Percentiles rank a stretch among this genome's conserved stretches.
These are phyloP conservation scores for Vulpes lagopus DNA, from an alignment of 2,113 vertebrate genomes.

Conservation along the genomic window DNA sequence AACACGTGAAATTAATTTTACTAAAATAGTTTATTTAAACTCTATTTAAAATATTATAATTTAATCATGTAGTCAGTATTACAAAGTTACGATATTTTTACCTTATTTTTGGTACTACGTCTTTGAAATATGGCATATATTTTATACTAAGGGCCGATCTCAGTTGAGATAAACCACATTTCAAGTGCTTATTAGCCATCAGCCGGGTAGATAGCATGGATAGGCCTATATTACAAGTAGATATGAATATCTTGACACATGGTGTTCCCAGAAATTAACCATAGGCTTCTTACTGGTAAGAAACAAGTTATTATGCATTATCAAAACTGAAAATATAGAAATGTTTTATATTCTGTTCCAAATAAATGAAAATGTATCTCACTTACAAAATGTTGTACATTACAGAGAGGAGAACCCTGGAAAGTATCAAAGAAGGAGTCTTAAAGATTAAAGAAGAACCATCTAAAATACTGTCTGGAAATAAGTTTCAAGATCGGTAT, in stretches of 20 bases:
- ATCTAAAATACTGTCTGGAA: constrained; percentile 94
- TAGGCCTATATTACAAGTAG: neutral
- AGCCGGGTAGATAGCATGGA: neutral
- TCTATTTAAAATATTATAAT: neutral
- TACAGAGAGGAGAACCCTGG: constrained; percentile 84
- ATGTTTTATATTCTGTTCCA: constrained; percentile 41
- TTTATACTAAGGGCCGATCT: neutral
- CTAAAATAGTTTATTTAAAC: neutral
- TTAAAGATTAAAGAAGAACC: constrained; percentile 95
- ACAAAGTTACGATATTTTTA: neutral
- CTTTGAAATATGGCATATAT: neutral
- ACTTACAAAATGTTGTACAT: constrained; percentile 60
- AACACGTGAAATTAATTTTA: neutral
- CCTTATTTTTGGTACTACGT: neutral
- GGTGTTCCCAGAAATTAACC: neutral
- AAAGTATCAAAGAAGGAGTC: constrained; percentile 87
- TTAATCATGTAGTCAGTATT: neutral
- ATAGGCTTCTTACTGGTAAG: neutral
- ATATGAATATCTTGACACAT: neutral
- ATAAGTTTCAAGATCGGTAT: constrained; percentile 97
- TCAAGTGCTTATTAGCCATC: neutral
- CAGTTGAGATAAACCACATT: neutral
- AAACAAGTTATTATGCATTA: neutral
- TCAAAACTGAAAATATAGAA: constrained; percentile 9
- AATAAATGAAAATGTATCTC: constrained; percentile 1